Conservation (phyloP, 2,888 invertebrate species). For the Rhingia campestris region DNA sequence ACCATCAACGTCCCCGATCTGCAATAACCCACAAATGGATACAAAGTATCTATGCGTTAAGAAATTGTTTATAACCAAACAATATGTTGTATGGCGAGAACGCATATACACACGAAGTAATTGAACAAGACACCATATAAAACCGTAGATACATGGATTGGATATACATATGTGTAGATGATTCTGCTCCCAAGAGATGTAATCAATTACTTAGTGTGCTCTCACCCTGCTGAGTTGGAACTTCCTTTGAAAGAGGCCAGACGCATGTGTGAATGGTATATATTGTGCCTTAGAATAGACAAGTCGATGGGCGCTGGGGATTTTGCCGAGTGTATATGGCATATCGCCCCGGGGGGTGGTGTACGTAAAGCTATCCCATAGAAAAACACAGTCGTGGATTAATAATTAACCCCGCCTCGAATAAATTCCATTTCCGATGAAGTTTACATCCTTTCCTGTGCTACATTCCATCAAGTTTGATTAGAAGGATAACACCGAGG, state of each 20-base stretch:
- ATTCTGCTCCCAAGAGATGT: conserved; percentile 80
- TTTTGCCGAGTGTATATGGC: background rate
- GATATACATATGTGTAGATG: conserved; percentile 5
- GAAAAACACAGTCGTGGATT: conserved; percentile 46
- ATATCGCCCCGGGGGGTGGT: conserved; percentile 52
- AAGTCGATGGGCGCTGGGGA: conserved; percentile 6
- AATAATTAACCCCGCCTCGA: conserved; percentile 63
- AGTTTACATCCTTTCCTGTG: conserved; percentile 29
- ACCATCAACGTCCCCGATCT: conserved; percentile 30
- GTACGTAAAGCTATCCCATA: conserved; percentile 54
- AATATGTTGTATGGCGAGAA: conserved; percentile 42
- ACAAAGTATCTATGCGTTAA: conserved; percentile 58
- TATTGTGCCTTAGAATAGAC: conserved; percentile 14
- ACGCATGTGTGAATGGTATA: background rate
- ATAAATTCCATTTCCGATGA: conserved; percentile 66
- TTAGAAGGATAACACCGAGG: conserved; percentile 1
- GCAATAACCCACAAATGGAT: conserved; percentile 38
- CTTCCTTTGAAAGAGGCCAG: conserved; percentile 29
- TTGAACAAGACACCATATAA: conserved; percentile 28
- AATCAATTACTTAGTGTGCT: conserved; percentile 82
- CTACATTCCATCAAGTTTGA: background rate
- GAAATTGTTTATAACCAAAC: conserved; percentile 65
- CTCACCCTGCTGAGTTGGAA: conserved; percentile 26
- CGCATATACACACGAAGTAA: conserved; percentile 17
- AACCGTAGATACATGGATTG: conserved; percentile 3